Evolutionary conservation across 2,888 invertebrate genomes (phyloP).

Genomic region (Coenonympha glycerion): DNA sequence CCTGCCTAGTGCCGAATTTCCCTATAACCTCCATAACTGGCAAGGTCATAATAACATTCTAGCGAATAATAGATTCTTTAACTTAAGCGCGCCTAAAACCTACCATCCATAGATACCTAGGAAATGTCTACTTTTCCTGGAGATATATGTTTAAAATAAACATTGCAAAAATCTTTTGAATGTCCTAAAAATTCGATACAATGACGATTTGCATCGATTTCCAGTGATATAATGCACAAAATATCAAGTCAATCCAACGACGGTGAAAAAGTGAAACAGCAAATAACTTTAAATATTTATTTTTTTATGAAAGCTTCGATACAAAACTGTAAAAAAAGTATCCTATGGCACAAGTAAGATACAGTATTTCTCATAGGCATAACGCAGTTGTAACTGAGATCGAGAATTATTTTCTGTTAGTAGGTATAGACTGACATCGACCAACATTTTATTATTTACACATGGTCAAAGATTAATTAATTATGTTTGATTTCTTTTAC

Average conservation of each 20-base stretch:
- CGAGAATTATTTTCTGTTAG: slow-evolving; percentile 31
- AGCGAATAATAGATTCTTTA: no score
- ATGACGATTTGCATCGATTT: no score
- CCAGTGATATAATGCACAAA: neutral
- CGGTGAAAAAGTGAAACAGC: slow-evolving; percentile 5
- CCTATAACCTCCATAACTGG: no score
- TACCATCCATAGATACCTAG: no score
- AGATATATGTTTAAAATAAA: no score
- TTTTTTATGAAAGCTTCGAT: slow-evolving; percentile 31
- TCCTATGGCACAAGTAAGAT: slow-evolving; percentile 66
- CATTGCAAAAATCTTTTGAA: no score
- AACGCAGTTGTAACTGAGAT: slow-evolving; percentile 42
- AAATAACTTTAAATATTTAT: slow-evolving; percentile 24
- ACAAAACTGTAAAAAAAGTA: slow-evolving; percentile 49
- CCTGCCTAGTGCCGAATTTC: no score
- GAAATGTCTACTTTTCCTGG: no score
- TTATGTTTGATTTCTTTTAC: slow-evolving; percentile 22
- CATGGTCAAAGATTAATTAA: slow-evolving; percentile 13
- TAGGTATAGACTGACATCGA: slow-evolving; percentile 10
- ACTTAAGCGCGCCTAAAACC: no score
- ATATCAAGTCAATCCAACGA: neutral
- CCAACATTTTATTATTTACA: slow-evolving; percentile 23
- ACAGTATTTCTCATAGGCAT: slow-evolving; percentile 39
- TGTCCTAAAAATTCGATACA: no score
- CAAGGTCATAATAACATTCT: no score